These are phyloP conservation scores for Teleogryllus occipitalis DNA, from an alignment of 1,140 invertebrate species.

Conservation along the genomic window DNA sequence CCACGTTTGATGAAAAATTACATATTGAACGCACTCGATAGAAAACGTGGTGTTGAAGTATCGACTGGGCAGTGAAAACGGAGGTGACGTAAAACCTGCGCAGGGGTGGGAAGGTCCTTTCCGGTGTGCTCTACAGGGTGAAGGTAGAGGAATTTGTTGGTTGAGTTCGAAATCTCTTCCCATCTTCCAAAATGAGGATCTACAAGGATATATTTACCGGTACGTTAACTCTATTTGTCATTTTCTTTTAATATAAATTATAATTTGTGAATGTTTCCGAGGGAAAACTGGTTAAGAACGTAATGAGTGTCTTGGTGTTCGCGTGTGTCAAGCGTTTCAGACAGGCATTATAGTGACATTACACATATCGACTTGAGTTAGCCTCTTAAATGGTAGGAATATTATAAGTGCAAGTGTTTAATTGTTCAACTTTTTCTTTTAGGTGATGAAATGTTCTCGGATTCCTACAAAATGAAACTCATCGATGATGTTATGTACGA, in stretches of 20 bases:
- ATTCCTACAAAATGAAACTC: conserved; percentile 91
- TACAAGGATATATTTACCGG: conserved; percentile 91
- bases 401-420: no score
- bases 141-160: neutral
- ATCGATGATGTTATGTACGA: conserved; percentile 91
- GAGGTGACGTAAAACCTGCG: neutral
- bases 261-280: no score
- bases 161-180: conserved; percentile 43
- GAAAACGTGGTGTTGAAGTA: neutral
- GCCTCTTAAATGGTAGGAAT: no score
- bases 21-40: no score
- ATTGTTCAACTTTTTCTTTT: conserved; percentile 32
- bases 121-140: conserved; percentile 15
- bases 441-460: conserved; percentile 97
- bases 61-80: neutral
- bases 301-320: no score
- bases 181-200: conserved; percentile 84
- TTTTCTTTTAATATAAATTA: neutral
- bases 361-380: no score
- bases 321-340: no score
- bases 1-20: neutral
- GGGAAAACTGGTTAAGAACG: no score
- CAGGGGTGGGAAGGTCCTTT: neutral
- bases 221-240: conserved; percentile 38
- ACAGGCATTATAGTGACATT: no score